A percentile compares a stretch with the other conserved stretches of the same genome.
phyloP scores from a whole-genome alignment of 2,797 vertebrate species.

The Peromyscus attwateri region DNA sequence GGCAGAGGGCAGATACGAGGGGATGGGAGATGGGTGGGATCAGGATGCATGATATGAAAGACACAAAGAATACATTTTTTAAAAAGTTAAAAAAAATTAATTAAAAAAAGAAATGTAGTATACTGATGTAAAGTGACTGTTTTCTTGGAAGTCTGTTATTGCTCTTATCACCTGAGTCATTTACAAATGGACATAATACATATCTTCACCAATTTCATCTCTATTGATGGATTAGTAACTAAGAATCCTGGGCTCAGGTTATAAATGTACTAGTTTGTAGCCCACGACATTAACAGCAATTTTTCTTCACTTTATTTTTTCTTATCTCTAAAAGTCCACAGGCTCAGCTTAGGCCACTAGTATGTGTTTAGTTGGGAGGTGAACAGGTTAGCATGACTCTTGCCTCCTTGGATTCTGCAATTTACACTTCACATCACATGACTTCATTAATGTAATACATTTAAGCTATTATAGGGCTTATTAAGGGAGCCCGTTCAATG shows the following conservation, averaged over 20 bases:
- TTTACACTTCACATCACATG: background rate
- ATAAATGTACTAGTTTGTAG: background rate
- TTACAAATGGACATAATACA: background rate
- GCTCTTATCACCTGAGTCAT: background rate
- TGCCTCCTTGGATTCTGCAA: background rate
- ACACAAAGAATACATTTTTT: background rate
- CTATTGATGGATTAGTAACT: background rate
- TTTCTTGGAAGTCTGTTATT: background rate
- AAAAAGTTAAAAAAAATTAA: too few species aligned
- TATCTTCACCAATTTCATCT: constrained; percentile 46
- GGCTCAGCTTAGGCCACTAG: background rate
- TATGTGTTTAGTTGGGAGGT: background rate
- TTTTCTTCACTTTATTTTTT: constrained; percentile 44
- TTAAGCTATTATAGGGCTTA: background rate
- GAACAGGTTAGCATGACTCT: background rate
- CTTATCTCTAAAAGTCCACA: background rate
- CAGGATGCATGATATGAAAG: too few species aligned
- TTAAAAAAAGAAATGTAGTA: background rate
- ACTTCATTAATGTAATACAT: constrained; percentile 4
- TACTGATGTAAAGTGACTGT: background rate
- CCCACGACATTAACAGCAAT: background rate
- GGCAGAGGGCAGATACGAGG: too few species aligned
- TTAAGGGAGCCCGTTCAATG: background rate
- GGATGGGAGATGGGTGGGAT: too few species aligned
- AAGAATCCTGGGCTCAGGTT: background rate